phyloP scores from a whole-genome alignment of 2,888 invertebrate species.

The Allolobophora icterica region DNA sequence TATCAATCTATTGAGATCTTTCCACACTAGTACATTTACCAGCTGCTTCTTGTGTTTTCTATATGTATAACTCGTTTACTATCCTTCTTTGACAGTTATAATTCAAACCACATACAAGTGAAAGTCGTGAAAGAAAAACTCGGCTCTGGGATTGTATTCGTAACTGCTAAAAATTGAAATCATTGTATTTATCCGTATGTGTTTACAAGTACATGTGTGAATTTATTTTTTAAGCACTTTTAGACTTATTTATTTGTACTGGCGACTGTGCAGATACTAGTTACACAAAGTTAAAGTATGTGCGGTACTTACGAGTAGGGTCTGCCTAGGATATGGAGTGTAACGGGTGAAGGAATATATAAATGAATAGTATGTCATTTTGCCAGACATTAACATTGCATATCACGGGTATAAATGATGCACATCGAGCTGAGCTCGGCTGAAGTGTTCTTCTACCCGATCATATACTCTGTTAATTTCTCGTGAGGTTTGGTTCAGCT shows the following conservation, averaged over 20 bases:
- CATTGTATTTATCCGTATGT: background rate
- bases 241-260: constrained; percentile 14
- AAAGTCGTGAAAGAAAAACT: background rate
- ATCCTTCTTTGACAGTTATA: background rate
- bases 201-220: background rate
- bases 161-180: constrained; percentile 17
- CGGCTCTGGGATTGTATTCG: background rate
- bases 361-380: background rate
- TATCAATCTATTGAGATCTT: too few species aligned
- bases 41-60: background rate
- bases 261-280: background rate
- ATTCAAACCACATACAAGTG: background rate
- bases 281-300: background rate
- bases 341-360: background rate
- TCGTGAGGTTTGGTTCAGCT: too few species aligned
- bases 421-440: background rate
- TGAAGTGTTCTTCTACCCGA: background rate
- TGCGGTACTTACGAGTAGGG: background rate
- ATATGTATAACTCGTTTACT: background rate
- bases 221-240: background rate
- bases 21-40: too few species aligned
- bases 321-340: background rate
- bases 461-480: background rate
- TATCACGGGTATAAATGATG: background rate
- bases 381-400: background rate